phyloP scores from a whole-genome alignment of 1,140 invertebrate species.

The fruit fly (Drosophila melanogaster) region Release_6_plus_ISO1_MT NC_004354.4:14168001-14168500 shows the following conservation, averaged over 20 bases:
- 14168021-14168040: neutral
- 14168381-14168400: slow-evolving; percentile 1
- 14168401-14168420: slow-evolving; percentile 8
- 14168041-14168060: neutral
- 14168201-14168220: neutral
- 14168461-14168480: slow-evolving; percentile 24
- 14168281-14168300: too few relatives aligned
- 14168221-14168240: too few relatives aligned
- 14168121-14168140: too few relatives aligned
- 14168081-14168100: neutral
- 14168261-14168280: neutral
- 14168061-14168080: too few relatives aligned
- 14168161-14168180: too few relatives aligned
- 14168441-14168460: slow-evolving; percentile 5
- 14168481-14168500: slow-evolving; percentile 18
- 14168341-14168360: neutral
- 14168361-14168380: neutral
- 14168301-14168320: neutral
- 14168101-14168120: neutral
- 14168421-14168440: slow-evolving; percentile 21
- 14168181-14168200: neutral
- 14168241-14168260: neutral
- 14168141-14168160: too few relatives aligned
- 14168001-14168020: neutral
- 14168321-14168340: neutral